phyloP scores from a whole-genome alignment of 2,113 vertebrate genomes.

The Ictalurus punctatus region DNA sequence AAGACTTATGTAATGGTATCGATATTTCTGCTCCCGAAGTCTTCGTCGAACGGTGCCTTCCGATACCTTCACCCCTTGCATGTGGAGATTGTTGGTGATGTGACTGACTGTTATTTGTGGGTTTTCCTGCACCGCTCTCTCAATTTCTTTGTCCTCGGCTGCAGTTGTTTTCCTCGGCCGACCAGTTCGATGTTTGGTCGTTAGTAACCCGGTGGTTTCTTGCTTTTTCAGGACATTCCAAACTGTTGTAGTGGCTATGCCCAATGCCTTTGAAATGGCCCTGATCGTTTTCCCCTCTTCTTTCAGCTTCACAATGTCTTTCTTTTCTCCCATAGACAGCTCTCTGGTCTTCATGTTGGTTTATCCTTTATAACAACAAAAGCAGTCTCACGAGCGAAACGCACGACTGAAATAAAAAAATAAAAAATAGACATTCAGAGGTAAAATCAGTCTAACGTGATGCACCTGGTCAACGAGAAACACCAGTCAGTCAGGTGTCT shows the following conservation, averaged over 20 bases:
- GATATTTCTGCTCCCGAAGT: constrained; percentile 10
- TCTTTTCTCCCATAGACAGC: not conserved
- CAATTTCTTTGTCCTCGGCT: not conserved
- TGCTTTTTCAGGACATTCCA: constrained; percentile 8
- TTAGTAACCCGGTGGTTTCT: not conserved
- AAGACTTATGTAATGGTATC: not conserved
- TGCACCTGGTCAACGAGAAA: not conserved
- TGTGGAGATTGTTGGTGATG: not conserved
- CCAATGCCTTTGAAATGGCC: not conserved
- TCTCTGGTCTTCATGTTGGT: constrained; percentile 13
- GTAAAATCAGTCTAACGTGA: not conserved
- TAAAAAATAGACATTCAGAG: not conserved
- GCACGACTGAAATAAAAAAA: not conserved
- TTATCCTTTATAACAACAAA: not conserved
- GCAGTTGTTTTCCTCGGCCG: constrained; percentile 8
- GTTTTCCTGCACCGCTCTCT: not conserved
- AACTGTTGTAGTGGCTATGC: not conserved
- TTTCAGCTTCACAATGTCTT: not conserved
- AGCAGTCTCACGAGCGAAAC: not conserved
- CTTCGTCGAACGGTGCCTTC: not conserved
- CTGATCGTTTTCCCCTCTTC: not conserved
- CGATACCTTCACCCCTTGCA: not conserved
- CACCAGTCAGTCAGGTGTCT: not conserved
- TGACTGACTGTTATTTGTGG: not conserved
- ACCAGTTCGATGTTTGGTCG: not conserved